Evolutionary conservation across 2,113 vertebrate species (phyloP).

Genomic region (Zingel zingel): DNA sequence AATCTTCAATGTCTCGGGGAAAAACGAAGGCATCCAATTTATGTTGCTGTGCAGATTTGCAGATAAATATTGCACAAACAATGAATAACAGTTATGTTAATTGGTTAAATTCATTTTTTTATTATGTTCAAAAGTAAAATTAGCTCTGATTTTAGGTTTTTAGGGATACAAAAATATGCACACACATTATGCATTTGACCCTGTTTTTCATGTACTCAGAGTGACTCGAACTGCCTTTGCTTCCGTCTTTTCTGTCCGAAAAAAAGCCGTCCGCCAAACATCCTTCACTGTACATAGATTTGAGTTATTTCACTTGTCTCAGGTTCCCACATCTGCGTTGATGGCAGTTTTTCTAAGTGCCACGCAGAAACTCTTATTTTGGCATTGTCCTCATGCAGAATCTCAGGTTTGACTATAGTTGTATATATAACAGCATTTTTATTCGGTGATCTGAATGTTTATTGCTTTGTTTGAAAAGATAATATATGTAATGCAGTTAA

Average conservation of each 20-base stretch:
- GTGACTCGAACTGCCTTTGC: background rate
- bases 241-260: background rate
- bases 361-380: no score
- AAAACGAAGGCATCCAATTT: background rate
- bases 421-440: background rate
- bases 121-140: background rate
- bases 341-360: no score
- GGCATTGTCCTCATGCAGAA: no score
- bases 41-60: background rate
- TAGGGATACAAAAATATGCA: background rate
- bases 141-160: background rate
- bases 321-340: background rate
- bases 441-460: background rate
- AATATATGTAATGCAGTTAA: background rate
- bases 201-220: background rate
- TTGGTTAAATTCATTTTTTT: background rate
- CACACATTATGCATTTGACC: background rate
- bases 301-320: background rate
- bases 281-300: conserved; percentile 5
- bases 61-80: conserved; percentile 1
- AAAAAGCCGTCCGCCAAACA: background rate
- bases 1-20: background rate
- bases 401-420: no score
- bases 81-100: background rate
- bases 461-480: background rate